Percentiles rank a stretch among this genome's conserved stretches.
These are phyloP conservation scores for Achatina immaculata DNA, from an alignment of 1,140 invertebrate genomes.

Conservation along the genomic window DNA sequence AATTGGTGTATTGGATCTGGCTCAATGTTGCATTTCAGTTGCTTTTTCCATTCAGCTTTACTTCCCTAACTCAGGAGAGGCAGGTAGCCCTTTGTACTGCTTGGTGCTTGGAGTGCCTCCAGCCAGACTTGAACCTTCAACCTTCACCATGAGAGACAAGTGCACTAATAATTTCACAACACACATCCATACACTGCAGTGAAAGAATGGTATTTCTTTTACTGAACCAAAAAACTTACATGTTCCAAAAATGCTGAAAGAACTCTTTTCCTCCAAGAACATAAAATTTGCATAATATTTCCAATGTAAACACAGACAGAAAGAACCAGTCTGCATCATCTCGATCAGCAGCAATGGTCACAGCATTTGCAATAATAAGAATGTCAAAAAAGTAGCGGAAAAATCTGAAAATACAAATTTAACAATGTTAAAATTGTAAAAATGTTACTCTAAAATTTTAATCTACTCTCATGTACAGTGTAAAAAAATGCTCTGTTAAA, in stretches of 20 bases:
- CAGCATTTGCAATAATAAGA: slow-evolving; percentile 74
- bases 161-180: no score
- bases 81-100: no score
- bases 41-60: no score
- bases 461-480: no score
- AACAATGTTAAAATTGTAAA: background rate
- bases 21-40: no score
- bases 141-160: no score
- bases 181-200: no score
- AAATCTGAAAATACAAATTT: slow-evolving; percentile 66
- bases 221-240: slow-evolving; percentile 72
- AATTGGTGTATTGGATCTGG: no score
- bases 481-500: background rate
- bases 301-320: slow-evolving; percentile 71
- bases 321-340: slow-evolving; percentile 73
- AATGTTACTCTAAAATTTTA: background rate
- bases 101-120: no score
- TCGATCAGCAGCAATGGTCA: slow-evolving; percentile 72
- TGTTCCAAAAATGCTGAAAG: slow-evolving; percentile 73
- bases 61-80: no score
- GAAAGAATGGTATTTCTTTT: no score
- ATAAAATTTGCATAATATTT: slow-evolving; percentile 74
- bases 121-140: no score
- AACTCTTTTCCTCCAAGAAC: slow-evolving; percentile 71
- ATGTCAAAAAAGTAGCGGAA: slow-evolving; percentile 74